Evolutionary conservation across 1,140 invertebrate genomes (phyloP), one percentile per base, ranked within the genome.

Genomic region (Drosophila gunungcola): DNA sequence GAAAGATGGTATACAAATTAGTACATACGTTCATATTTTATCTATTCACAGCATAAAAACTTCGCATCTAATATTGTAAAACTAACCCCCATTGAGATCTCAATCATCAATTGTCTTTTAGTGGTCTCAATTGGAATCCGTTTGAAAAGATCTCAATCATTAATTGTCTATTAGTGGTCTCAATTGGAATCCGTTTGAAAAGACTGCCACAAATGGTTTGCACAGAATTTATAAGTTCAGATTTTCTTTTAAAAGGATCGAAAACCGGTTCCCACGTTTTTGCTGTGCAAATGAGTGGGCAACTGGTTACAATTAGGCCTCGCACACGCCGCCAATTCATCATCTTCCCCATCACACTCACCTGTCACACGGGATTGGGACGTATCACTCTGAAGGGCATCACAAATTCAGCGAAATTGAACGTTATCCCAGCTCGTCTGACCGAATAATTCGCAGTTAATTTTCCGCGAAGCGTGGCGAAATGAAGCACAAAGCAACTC

Each of bases 401-500:
- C 52, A 70, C 81, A 67, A 89, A 89, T 90, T 61, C 60, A 69
- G 54, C 65, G 16, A 73, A 86, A 82, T 86, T 89, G 65, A 70
- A 88, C 84, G 83, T 78, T 79, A 70, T 80, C 48, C 75, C 64
- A 46, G 42, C 54, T 65, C 80, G 58, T 73, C 76, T 85, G 58
- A 16, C 75, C 72, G 69, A 80, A 88, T 88, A 91, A 89, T 85
- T 89, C 78, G 78, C 83, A 91, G 84, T 88, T 85, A 89, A 91
- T 91, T 89, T 86, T 43, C 78, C 80, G 73, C 81, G 81, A 89
- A 83, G 89, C 89, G 89, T 69, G 88, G 67, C 89, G 76, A 83
- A 91, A 75, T 88, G 83, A 68, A 74, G 74, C 82, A 83, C 88
- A 80, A 88, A 86, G 62, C 34, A 68, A 21, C 32, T 27, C 34